Base-by-base conservation (phyloP, 2,888 invertebrate species). In the Labia minor region DNA sequence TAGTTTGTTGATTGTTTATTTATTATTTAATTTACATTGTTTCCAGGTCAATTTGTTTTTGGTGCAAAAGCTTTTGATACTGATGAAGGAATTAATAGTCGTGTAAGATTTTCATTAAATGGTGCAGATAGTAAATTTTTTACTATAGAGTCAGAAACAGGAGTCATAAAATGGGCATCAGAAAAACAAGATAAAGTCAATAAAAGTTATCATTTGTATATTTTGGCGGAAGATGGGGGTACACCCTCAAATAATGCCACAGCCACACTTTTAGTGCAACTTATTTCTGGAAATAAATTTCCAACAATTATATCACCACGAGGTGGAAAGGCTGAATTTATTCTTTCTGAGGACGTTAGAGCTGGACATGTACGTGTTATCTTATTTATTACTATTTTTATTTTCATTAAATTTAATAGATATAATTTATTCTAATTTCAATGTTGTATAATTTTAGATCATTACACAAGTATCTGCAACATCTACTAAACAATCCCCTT, bases 11-110 rank as follows among this genome's bases (percentile, higher is more conserved):
- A 33, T 33, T 33, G 11, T 11, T 18, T 37, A 11, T 19, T 37
- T 19, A 3, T 19, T n/a, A 49, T 65, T 6, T 14, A 4, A n/a
- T 64, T 65, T 63, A 37, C 69, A 64, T 68, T 67, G 33, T 65
- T 70, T 72, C 66, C 71, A 78, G 85, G 82, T 63, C 79, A 92
- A 73, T 96, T 95, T 79, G 90, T 96, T 20, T 90, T 93, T 75
- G 95, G 95, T 8, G 91, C 92, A 0, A 89, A 87, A 76, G 95
- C 95, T 0, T 81, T 82, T 4, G 96, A 96, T 76, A 82, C 83
- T 68, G 96, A 96, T 76, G 83, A 87, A 67, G 92, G 89, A 0
- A 78, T 82, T 0, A 95, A 95, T 76, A 89, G 92, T 66, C 85
- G 86, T 74, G 87, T 96, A 66, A 78, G 83, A 0, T 96, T 95